These are phyloP conservation scores for Pachliopta kotzebuea DNA, from an alignment of 2,888 invertebrate species.

Conservation along the genomic window DNA sequence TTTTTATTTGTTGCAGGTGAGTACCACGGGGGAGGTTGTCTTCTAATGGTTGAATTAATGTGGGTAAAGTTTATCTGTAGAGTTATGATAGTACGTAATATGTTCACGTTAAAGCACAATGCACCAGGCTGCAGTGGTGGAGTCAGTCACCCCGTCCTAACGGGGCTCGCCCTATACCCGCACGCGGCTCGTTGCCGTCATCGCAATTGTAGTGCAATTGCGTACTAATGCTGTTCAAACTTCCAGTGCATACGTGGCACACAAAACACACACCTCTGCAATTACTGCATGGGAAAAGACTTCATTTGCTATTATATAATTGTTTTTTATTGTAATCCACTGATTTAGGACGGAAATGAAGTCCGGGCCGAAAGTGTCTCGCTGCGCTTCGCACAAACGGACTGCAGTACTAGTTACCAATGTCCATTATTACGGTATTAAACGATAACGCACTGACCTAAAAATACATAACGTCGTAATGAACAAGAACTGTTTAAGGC, in stretches of 20 bases:
- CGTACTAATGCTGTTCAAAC: conserved; percentile 66
- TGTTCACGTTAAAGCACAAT: conserved; percentile 79
- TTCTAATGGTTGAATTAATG: conserved; percentile 33
- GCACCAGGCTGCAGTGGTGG: conserved; percentile 76
- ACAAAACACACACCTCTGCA: conserved; percentile 39
- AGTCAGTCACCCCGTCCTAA: conserved; percentile 78
- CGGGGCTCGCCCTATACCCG: conserved; percentile 76
- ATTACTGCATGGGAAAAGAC: conserved; percentile 3
- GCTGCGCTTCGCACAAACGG: conserved; percentile 51
- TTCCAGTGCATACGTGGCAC: conserved; percentile 51
- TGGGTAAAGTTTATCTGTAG: conserved; percentile 55
- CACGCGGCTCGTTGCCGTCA: conserved; percentile 56
- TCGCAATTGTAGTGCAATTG: conserved; percentile 67
- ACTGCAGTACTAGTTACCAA: conserved; percentile 41
- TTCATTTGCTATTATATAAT: not conserved
- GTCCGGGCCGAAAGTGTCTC: conserved; percentile 50
- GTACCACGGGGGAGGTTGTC: conserved; percentile 34
- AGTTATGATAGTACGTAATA: conserved; percentile 70
- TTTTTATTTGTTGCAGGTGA: conserved; percentile 66
- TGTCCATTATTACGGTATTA: conserved; percentile 39
- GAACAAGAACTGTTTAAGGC: not conserved
- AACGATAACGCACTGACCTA: conserved; percentile 33
- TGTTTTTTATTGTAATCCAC: conserved; percentile 8
- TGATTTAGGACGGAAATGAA: conserved; percentile 42
- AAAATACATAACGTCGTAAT: conserved; percentile 26